Evolutionary conservation across 2,797 vertebrate genomes (phyloP).

Genomic region (Argentina silus): DNA sequence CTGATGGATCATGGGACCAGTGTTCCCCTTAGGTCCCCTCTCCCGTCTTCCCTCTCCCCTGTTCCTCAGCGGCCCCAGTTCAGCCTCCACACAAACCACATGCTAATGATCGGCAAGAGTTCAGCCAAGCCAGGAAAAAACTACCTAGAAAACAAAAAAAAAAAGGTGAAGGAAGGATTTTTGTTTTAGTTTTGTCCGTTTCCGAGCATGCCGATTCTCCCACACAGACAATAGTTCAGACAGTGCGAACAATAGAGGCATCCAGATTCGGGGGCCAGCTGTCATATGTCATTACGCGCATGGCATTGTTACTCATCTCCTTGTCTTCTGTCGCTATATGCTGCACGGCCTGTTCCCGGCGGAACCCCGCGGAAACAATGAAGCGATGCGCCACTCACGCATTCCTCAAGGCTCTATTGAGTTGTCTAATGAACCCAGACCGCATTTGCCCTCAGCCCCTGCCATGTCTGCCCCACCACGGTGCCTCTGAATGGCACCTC

Average conservation of each 20-base stretch:
- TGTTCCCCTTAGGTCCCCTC: background rate
- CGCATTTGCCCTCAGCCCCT: constrained; percentile 43
- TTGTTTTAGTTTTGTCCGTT: constrained; percentile 44
- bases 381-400: constrained; percentile 51
- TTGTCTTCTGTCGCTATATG: constrained; percentile 57
- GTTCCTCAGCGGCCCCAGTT: constrained; percentile 32
- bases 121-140: constrained; percentile 64
- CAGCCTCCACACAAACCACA: constrained; percentile 49
- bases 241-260: constrained; percentile 53
- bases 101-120: constrained; percentile 63
- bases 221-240: constrained; percentile 48
- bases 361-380: constrained; percentile 67
- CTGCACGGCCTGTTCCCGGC: constrained; percentile 58
- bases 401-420: constrained; percentile 69
- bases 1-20: constrained; percentile 44
- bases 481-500: constrained; percentile 51
- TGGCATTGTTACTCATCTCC: constrained; percentile 59
- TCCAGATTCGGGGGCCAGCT: constrained; percentile 48
- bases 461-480: constrained; percentile 35
- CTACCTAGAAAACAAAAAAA: constrained; percentile 35
- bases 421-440: constrained; percentile 73
- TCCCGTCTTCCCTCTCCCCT: constrained; percentile 19
- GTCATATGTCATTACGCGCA: constrained; percentile 67
- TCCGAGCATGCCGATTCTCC: constrained; percentile 25
- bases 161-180: constrained; percentile 46